Conservation (phyloP, 1,140 invertebrate genomes). For the Ips typographus region DNA sequence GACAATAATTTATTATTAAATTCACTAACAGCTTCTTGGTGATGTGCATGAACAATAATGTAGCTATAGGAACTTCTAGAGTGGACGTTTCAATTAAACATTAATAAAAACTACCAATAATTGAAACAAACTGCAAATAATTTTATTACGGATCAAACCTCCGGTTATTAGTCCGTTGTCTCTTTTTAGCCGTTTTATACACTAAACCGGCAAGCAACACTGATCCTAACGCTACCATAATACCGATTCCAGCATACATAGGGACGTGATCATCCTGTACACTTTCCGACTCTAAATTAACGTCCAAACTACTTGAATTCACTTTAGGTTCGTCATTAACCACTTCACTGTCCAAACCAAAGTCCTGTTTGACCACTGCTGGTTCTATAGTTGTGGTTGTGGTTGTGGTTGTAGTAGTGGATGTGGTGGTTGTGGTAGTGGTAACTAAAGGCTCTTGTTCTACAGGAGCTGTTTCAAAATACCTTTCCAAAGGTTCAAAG, state of each 20-base stretch:
- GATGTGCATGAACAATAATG: no score
- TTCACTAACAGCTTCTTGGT: no score
- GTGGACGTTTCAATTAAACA: no score
- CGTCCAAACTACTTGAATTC: neutral
- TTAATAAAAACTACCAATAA: no score
- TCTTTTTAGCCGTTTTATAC: conserved; percentile 25
- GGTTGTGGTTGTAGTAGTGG: conserved; percentile 27
- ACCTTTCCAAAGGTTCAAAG: conserved; percentile 49
- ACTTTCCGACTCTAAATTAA: neutral
- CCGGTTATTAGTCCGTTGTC: conserved; percentile 39
- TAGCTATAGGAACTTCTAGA: no score
- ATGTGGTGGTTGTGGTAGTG: conserved; percentile 32
- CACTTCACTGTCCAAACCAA: conserved; percentile 13
- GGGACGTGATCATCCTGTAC: neutral
- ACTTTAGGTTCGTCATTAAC: conserved; percentile 25
- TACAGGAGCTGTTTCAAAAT: conserved; percentile 46
- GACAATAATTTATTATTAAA: no score
- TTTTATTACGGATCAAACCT: conserved; percentile 40
- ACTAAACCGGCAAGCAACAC: conserved; percentile 28
- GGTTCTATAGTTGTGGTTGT: conserved; percentile 19
- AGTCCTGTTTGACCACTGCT: neutral
- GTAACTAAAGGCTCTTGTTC: conserved; percentile 37
- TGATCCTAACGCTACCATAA: conserved; percentile 25
- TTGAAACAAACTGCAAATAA: no score
- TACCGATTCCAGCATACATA: conserved; percentile 33